Evolutionary conservation across 2,888 invertebrate species (phyloP), one percentile per base, ranked within the genome.

Genomic region (Mechanitis messenoides): DNA sequence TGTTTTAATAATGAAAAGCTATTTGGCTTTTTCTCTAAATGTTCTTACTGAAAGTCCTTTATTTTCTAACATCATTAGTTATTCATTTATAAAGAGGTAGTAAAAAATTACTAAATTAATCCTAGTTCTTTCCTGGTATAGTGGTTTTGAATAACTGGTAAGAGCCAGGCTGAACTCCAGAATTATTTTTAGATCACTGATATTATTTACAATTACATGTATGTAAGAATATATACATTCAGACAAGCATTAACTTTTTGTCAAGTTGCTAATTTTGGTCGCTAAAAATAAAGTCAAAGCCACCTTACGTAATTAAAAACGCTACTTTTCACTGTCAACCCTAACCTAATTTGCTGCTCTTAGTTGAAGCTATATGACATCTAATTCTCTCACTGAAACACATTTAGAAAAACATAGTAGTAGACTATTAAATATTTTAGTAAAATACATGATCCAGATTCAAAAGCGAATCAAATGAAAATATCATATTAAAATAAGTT

Each of bases 291-390:
- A 62, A 62, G 56, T 59, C 53, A 59, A 45, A 55, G 56, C 53
- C 50, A 31, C 11, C 50, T 50, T 61, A 59, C 59, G 59, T 66
- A 66, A 66, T 66, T 63, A 66, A 66, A 66, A 61, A 55, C 63
- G 59, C 55, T 61, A 59, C 66, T 64, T 61, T 64, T 64, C 61
- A 60, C 61, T 66, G 63, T 64, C 66, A 61, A 62, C 60, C 61
- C 64, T 61, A 64, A 66, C 61, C 66, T 66, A 61, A 66, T 64
- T 66, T 64, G 59, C 61, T 56, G 61, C 66, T 63, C 55, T 64
- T 64, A 66, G 61, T 58, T 58, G 50, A 9, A 58, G 53, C 59
- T 64, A 63, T 56, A 61, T 64, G 60, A 64, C 61, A 61, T 58
- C 61, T 61, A 57, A 65, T 63, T 61, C 53, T 55, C 31, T 45